These are phyloP conservation scores for Carcina quercana DNA, from an alignment of 2,888 invertebrate genomes.

Conservation along the genomic window DNA sequence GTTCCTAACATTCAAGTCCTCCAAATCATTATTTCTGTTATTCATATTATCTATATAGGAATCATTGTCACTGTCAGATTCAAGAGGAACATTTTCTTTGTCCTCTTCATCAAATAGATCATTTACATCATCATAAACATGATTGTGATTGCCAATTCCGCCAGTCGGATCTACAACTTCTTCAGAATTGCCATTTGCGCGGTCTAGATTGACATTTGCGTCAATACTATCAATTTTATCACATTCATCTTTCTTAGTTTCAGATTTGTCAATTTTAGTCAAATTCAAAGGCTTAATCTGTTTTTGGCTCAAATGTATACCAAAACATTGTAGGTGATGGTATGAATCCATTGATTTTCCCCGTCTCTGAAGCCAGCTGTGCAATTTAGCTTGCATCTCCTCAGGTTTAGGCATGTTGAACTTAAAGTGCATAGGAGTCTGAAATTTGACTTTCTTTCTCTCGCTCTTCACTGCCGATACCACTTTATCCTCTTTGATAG, in stretches of 20 bases:
- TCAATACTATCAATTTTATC: too few species aligned
- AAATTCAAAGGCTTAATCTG: conserved; percentile 20
- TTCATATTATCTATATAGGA: conserved; percentile 51
- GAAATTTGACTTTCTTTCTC: conserved; percentile 53
- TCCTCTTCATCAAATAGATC: conserved; percentile 58
- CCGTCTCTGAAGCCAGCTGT: conserved; percentile 66
- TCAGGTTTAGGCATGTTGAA: conserved; percentile 52
- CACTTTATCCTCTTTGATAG: conserved; percentile 33
- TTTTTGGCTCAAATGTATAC: conserved; percentile 34
- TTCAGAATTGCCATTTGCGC: too few species aligned
- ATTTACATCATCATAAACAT: too few species aligned
- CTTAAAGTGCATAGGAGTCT: conserved; percentile 40
- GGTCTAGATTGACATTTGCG: too few species aligned
- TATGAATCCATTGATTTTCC: conserved; percentile 64
- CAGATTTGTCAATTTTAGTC: conserved; percentile 15
- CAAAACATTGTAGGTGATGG: conserved; percentile 73
- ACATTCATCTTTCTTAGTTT: too few species aligned
- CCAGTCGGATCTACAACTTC: too few species aligned
- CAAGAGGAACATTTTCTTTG: conserved; percentile 65
- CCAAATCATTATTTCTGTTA: conserved; percentile 14
- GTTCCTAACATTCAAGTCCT: conserved; percentile 12
- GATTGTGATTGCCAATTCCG: too few species aligned
- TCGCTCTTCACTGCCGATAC: conserved; percentile 59
- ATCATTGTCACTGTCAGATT: conserved; percentile 53
- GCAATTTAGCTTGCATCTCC: conserved; percentile 55